phyloP scores from a whole-genome alignment of 2,888 invertebrate species.

The Xanthorhoe spadicearia region DNA sequence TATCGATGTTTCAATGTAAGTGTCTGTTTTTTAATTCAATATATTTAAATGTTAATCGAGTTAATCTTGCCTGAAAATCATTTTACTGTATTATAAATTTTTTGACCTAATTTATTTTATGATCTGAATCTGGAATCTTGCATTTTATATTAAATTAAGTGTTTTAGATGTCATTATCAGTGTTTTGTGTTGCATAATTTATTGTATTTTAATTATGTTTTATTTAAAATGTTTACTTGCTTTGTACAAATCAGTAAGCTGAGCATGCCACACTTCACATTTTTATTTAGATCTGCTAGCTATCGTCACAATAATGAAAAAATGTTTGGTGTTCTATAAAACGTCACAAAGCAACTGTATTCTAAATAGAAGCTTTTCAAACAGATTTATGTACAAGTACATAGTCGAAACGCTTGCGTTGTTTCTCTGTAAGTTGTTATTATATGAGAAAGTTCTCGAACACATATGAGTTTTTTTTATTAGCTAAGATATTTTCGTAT shows the following conservation, averaged over 20 bases:
- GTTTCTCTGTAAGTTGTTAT: constrained; percentile 77
- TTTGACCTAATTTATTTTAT: constrained; percentile 29
- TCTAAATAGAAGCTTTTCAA: constrained; percentile 44
- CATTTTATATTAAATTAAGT: constrained; percentile 55
- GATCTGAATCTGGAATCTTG: constrained; percentile 36
- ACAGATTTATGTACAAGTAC: constrained; percentile 32
- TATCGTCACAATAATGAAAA: constrained; percentile 46
- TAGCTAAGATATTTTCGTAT: background rate
- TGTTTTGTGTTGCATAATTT: constrained; percentile 80
- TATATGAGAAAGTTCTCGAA: constrained; percentile 78
- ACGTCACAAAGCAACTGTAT: constrained; percentile 45
- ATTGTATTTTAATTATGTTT: constrained; percentile 74
- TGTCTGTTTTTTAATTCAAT: constrained; percentile 45
- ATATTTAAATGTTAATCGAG: constrained; percentile 59
- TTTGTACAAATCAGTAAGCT: constrained; percentile 62
- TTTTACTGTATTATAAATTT: constrained; percentile 42
- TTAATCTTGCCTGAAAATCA: constrained; percentile 74
- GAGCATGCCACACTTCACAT: constrained; percentile 52
- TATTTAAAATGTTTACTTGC: constrained; percentile 68
- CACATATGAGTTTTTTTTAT: constrained; percentile 47
- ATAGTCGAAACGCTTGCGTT: constrained; percentile 51
- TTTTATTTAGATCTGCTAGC: constrained; percentile 76
- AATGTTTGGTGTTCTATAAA: constrained; percentile 32
- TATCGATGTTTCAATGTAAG: constrained; percentile 54
- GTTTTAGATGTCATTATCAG: constrained; percentile 57